Conservation (phyloP, 2,113 vertebrate species). For the Antechinus flavipes region DNA sequence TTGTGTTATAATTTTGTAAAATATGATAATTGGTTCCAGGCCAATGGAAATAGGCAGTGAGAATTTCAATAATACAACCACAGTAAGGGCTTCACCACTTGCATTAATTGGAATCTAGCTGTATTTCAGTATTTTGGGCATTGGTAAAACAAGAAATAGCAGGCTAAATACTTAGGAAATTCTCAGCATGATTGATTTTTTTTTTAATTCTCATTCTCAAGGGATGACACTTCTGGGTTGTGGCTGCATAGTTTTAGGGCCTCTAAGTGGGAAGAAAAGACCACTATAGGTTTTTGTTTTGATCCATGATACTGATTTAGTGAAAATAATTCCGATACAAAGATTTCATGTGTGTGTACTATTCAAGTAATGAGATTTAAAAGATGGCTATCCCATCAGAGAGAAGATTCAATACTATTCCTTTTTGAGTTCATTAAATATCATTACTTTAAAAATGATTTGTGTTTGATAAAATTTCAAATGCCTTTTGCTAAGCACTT, state of each 20-base stretch:
- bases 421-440: conserved; percentile 59
- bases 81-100: background rate
- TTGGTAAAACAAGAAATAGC: background rate
- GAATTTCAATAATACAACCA: background rate
- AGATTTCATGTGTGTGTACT: background rate
- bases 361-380: conserved; percentile 38
- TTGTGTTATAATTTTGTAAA: background rate
- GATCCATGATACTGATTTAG: background rate
- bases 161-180: background rate
- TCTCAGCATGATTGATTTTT: background rate
- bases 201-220: background rate
- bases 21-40: background rate
- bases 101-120: background rate
- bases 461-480: conserved; percentile 59
- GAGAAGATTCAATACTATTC: conserved; percentile 10
- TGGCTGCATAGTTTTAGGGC: background rate
- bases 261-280: background rate
- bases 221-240: background rate
- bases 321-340: background rate
- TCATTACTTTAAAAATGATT: conserved; percentile 48
- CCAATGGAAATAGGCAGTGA: background rate
- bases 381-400: conserved; percentile 42
- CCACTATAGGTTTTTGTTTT: background rate
- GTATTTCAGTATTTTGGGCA: background rate
- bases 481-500: conserved; percentile 55